Evolutionary conservation across 2,113 vertebrate species (phyloP).

Genomic region (Gopherus flavomarginatus): DNA sequence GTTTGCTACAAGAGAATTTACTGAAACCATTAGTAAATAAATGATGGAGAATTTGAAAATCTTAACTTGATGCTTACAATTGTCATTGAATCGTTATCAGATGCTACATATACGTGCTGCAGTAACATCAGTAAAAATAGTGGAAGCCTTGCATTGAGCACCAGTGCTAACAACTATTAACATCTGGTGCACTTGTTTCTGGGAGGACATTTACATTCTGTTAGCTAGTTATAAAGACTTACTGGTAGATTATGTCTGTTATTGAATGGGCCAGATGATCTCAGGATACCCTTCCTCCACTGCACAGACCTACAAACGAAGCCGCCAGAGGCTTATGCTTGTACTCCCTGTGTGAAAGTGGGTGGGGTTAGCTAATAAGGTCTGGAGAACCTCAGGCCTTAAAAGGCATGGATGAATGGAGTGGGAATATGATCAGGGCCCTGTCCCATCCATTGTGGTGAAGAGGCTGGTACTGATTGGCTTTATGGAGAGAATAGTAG

Average conservation of each 20-base stretch:
- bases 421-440: neutral
- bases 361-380: neutral
- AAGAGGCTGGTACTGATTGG: neutral
- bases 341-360: neutral
- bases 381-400: neutral
- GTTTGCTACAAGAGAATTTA: neutral
- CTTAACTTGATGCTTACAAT: neutral
- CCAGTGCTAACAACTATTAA: neutral
- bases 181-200: neutral
- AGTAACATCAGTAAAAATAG: neutral
- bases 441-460: neutral
- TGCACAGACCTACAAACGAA: neutral
- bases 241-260: neutral
- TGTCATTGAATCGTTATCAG: neutral
- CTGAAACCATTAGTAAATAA: neutral
- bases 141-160: neutral
- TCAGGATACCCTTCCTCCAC: neutral
- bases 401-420: neutral
- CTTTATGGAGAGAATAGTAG: neutral
- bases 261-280: neutral
- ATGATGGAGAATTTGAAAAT: neutral
- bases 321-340: neutral
- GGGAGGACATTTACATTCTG: neutral
- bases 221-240: neutral
- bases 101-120: neutral